Evolutionary conservation across 2,888 invertebrate genomes (phyloP).

Genomic region (Caenorhabditis imperialis): DNA sequence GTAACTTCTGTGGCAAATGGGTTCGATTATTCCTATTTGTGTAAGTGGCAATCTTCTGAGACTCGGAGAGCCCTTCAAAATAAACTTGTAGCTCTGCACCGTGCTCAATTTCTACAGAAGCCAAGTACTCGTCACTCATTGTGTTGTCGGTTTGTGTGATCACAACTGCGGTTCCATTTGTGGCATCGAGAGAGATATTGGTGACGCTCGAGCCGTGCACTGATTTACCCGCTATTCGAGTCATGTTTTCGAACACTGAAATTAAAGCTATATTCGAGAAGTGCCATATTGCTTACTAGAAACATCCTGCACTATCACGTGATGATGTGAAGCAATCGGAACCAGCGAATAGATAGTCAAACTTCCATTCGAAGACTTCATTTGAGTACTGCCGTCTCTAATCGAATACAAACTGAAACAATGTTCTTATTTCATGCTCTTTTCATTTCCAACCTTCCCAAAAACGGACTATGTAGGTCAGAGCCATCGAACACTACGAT

Average conservation of each 20-base stretch:
- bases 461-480: constrained; percentile 22
- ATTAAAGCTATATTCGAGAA: not conserved
- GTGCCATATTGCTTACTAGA: constrained; percentile 4
- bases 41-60: constrained; percentile 20
- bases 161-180: constrained; percentile 9
- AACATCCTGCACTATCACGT: constrained; percentile 38
- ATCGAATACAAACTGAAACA: constrained; percentile 28
- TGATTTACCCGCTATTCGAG: constrained; percentile 12
- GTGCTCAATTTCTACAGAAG: constrained; percentile 8
- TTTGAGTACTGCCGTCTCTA: constrained; percentile 11
- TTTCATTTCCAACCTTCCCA: constrained; percentile 10
- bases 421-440: not conserved
- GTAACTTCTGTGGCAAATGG: constrained; percentile 33
- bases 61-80: constrained; percentile 28
- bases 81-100: constrained; percentile 17
- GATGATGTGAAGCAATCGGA: constrained; percentile 30
- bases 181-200: constrained; percentile 2
- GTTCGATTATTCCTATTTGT: constrained; percentile 23
- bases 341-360: constrained; percentile 36
- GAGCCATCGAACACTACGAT: constrained; percentile 31
- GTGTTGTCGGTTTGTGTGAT: constrained; percentile 21
- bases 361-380: constrained; percentile 12
- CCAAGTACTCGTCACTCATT: constrained; percentile 23
- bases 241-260: constrained; percentile 32
- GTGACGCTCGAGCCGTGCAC: constrained; percentile 16